A percentile compares a stretch with the other conserved stretches of the same genome.
phyloP scores from a whole-genome alignment of 1,140 invertebrate species.

The Sycophaga agraensis region DNA sequence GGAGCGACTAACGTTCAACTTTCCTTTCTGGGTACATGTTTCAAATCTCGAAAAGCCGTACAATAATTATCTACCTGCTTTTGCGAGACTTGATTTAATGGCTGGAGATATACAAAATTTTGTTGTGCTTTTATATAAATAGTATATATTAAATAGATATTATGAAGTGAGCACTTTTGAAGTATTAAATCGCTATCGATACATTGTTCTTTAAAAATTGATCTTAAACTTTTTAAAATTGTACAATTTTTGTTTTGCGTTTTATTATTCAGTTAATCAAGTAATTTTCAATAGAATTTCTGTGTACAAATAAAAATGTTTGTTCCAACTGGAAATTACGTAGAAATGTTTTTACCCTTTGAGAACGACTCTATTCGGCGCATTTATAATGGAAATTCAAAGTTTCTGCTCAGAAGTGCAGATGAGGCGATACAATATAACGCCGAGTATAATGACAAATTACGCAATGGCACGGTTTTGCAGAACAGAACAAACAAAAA shows the following conservation, averaged over 20 bases:
- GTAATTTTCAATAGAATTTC: slow-evolving; percentile 7
- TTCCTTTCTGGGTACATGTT: neutral
- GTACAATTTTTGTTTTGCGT: neutral
- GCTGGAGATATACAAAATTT: slow-evolving; percentile 14
- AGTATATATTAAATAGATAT: slow-evolving; percentile 10
- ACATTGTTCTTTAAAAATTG: slow-evolving; percentile 11
- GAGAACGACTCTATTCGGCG: too few relatives aligned
- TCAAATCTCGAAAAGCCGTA: slow-evolving; percentile 3
- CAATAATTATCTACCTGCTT: slow-evolving; percentile 1
- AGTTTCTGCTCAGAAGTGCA: neutral
- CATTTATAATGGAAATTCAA: neutral
- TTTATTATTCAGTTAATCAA: slow-evolving; percentile 18
- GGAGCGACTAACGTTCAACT: slow-evolving; percentile 11
- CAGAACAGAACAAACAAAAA: slow-evolving; percentile 29
- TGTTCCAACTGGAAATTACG: too few relatives aligned
- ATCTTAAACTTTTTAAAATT: neutral
- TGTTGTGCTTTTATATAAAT: slow-evolving; percentile 20
- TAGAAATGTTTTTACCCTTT: neutral
- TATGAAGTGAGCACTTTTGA: slow-evolving; percentile 3
- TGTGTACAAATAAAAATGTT: neutral
- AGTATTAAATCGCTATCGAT: slow-evolving; percentile 2
- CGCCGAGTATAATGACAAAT: slow-evolving; percentile 23
- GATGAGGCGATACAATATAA: slow-evolving; percentile 19
- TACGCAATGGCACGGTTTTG: slow-evolving; percentile 40
- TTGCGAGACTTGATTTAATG: neutral